Evolutionary conservation across 2,888 invertebrate species (phyloP).

Genomic region (Platerodrilus igneus): DNA sequence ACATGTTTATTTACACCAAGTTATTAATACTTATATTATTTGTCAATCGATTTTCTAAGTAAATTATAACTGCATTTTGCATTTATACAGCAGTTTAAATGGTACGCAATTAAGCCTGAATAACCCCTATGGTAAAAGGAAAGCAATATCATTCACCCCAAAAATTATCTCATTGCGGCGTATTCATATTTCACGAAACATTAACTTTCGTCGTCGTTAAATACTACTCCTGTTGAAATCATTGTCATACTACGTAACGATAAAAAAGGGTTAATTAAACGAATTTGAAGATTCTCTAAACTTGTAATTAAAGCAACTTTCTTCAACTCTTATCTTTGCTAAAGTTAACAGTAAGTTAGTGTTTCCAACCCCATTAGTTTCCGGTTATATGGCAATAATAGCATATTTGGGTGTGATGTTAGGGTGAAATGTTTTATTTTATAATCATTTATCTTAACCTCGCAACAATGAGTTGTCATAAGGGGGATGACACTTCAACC

Average conservation of each 20-base stretch:
- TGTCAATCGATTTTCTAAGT: constrained; percentile 14
- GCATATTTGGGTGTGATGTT: constrained; percentile 36
- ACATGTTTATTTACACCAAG: constrained; percentile 22
- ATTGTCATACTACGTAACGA: too few species aligned
- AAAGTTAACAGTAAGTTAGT: too few species aligned
- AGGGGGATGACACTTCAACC: constrained; percentile 45
- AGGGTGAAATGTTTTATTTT: constrained; percentile 44
- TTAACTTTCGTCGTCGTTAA: too few species aligned
- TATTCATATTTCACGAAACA: too few species aligned
- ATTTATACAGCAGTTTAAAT: not conserved
- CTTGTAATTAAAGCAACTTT: too few species aligned
- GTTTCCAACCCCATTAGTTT: constrained; percentile 43
- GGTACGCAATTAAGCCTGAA: not conserved
- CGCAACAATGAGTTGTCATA: constrained; percentile 48
- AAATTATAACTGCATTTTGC: constrained; percentile 15
- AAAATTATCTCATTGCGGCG: constrained; percentile 3
- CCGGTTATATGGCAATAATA: constrained; percentile 42
- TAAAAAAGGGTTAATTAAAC: too few species aligned
- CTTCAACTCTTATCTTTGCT: too few species aligned
- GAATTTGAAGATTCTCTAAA: too few species aligned
- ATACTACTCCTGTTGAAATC: too few species aligned
- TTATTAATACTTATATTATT: too few species aligned
- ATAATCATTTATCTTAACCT: constrained; percentile 48
- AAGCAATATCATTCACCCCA: too few species aligned
- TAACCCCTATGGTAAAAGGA: too few species aligned